Evolutionary conservation across 2,797 vertebrate species (phyloP), one percentile per base, ranked within the genome.

Genomic region (Benthosema pterotum): DNA sequence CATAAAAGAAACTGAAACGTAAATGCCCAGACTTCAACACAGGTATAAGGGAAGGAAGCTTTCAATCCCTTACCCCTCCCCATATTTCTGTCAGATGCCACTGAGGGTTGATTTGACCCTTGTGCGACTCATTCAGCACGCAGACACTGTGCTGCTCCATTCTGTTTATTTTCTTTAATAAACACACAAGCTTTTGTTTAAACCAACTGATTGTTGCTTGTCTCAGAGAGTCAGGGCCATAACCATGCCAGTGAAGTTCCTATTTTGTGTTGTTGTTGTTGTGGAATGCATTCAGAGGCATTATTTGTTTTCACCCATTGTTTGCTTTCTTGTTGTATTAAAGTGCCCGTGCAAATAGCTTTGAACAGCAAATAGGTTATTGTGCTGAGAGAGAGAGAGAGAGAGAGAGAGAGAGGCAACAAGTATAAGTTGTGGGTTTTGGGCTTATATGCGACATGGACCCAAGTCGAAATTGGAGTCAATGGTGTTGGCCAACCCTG

Each of bases 401-500:
- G 53, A 15, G 53, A 78, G 75, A 82, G 62, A 65, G 68, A 78
- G 72, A 14, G 52, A 51, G 38, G 2, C 57, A 17, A 54, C 32
- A 38, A 38, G 32, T 38, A 38, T 32, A 38, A 38, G 32, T 2
- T 38, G 32, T 38, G 32, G 60, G 52, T 84, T 74, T n/a, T 83
- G 77, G 87, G 75, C 78, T 69, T 25, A 25, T 25, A 25, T 25
- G 69, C 46, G 51, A 74, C 55, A 46, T n/a, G n/a, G 52, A 74
- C 55, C 49, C 72, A 22, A 80, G 63, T 83, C 77, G 79, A 83
- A 88, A 91, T 87, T 89, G 84, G 79, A 90, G 87, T 82, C 81
- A 91, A 88, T 87, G 85, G 78, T 89, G 79, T 84, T 86, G 79
- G 77, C 85, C 82, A 84, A 77, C 80, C 79, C 70, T 83, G 80